These are phyloP conservation scores for Gila robusta DNA, from an alignment of 2,797 vertebrate species.

Conservation along the genomic window DNA sequence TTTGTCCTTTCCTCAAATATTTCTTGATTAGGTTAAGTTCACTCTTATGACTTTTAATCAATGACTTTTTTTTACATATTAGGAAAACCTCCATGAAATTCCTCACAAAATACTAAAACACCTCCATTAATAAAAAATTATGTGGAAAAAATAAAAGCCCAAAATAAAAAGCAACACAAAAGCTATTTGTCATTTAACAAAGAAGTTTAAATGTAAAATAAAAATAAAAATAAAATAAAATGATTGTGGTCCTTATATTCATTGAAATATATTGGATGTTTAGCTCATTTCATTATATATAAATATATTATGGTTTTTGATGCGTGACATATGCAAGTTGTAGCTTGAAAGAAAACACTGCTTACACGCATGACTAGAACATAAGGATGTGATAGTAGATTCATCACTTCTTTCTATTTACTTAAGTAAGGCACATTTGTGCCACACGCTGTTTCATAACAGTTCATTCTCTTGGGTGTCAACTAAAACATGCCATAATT, in stretches of 20 bases:
- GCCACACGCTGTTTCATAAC: conserved; percentile 5
- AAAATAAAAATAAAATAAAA: neutral
- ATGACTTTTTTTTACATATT: neutral
- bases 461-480: conserved; percentile 4
- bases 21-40: neutral
- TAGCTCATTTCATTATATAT: neutral
- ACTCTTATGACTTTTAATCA: neutral
- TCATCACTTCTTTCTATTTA: conserved; percentile 19
- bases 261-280: neutral
- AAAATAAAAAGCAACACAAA: neutral
- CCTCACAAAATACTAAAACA: neutral
- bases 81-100: neutral
- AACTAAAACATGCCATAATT: conserved; percentile 28
- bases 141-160: neutral
- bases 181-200: neutral
- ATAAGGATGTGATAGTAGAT: neutral
- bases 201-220: neutral
- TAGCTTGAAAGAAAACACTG: neutral
- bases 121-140: neutral
- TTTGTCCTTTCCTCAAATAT: conserved; percentile 9
- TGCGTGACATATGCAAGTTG: neutral
- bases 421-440: conserved; percentile 4
- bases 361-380: neutral
- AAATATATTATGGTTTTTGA: neutral
- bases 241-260: neutral